phyloP scores from a whole-genome alignment of 2,797 vertebrate species.

The Saxicola maurus region DNA sequence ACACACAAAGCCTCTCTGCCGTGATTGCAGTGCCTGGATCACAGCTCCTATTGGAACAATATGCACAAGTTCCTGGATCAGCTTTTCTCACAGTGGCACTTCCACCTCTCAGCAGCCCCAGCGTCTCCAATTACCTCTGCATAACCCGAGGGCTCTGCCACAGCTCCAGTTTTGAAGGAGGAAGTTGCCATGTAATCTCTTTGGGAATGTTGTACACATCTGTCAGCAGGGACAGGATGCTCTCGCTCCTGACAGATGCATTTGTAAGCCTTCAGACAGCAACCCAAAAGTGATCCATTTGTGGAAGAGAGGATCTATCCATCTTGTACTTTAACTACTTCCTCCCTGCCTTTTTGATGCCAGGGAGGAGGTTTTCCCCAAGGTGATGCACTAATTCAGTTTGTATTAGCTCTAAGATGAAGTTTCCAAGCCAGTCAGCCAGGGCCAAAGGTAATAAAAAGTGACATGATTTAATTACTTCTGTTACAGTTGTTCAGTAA shows the following conservation, averaged over 20 bases:
- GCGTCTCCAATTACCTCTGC: constrained; percentile 39
- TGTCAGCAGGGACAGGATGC: constrained; percentile 67
- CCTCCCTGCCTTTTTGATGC: constrained; percentile 50
- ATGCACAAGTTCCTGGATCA: background rate
- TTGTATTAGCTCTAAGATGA: constrained; percentile 63
- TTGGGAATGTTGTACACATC: constrained; percentile 52
- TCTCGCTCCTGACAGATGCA: constrained; percentile 47
- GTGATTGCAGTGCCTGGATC: background rate
- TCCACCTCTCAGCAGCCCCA: constrained; percentile 51
- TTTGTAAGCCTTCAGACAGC: constrained; percentile 52
- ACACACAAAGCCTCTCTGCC: background rate
- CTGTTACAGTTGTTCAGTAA: constrained; percentile 72
- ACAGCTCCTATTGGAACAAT: background rate
- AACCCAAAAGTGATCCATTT: constrained; percentile 20
- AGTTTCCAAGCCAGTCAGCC: constrained; percentile 66
- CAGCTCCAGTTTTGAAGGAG: constrained; percentile 47
- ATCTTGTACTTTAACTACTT: constrained; percentile 48
- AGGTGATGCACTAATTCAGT: constrained; percentile 66
- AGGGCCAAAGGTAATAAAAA: constrained; percentile 75
- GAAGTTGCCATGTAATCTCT: constrained; percentile 63
- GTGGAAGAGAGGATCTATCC: constrained; percentile 17
- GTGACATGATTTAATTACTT: constrained; percentile 75
- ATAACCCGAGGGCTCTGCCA: constrained; percentile 30
- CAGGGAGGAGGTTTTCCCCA: constrained; percentile 58
- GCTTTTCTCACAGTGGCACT: constrained; percentile 37